Evolutionary conservation across 2,888 invertebrate species (phyloP), one percentile per base, ranked within the genome.

Genomic region (Sicus ferrugineus): DNA sequence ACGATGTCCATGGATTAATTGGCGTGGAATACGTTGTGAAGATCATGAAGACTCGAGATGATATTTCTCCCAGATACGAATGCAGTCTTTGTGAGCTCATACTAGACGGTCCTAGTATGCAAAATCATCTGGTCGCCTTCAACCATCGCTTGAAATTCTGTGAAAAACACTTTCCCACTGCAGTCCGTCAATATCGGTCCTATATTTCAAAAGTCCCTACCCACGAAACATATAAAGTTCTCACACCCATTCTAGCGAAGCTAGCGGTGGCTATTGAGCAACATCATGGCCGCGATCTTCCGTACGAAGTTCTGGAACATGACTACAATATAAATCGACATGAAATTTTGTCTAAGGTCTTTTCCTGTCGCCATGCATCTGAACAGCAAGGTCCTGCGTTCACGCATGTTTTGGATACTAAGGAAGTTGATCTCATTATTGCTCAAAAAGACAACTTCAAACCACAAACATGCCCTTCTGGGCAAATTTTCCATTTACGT

Each of bases 21-120:
- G 94, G 93, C 11, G 84, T 94, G 69, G 94, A 94, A 85, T 94
- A 93, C 85, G 86, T 94, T 72, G 85, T 94, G 63, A 94, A 94
- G 85, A 86, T 93, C 75, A 86, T 89, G 19, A 89, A 90, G 70
- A 89, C 89, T 78, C 85, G 90, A 76, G 84, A 87, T 38, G 89
- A 90, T 76, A 86, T 88, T 77, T 90, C 91, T 80, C 90, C 92
- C 1, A 86, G 88, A 71, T 94, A 93, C 84, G 88, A 91, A 69
- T 94, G 94, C 83, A 88, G 90, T 74, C 86, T 94, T 70, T 94
- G 94, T 83, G 89, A 89, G 79, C 92, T 93, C 83, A 90, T 90
- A 72, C 91, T 93, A 46, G 91, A 92, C 80, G 92, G 92, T 59
- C 87, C 90, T 64, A 91, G 92, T 71, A 93, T 93, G 81, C 88